These are phyloP conservation scores for Epinephelus awoara DNA, from an alignment of 2,797 vertebrate genomes.

Conservation along the genomic window DNA sequence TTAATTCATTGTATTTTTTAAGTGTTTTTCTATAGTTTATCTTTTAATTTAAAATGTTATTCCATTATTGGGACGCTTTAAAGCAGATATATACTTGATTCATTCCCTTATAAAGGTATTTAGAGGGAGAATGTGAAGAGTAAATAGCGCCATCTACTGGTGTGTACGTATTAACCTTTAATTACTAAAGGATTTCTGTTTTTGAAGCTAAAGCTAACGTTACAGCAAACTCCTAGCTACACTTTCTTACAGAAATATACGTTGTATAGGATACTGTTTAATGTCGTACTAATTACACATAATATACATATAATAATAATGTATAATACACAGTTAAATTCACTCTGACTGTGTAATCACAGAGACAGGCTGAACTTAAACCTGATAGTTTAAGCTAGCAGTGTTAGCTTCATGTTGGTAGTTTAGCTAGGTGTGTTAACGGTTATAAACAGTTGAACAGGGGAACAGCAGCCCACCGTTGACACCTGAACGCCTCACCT, in stretches of 20 bases:
- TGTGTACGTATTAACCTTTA: neutral
- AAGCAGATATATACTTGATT: neutral
- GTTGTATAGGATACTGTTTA: neutral
- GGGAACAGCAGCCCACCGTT: neutral
- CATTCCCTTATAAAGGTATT: neutral
- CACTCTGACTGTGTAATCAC: neutral
- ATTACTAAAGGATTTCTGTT: neutral
- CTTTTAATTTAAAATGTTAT: neutral
- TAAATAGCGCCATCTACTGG: constrained; percentile 61
- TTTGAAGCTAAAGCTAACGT: neutral
- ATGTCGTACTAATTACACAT: accelerated
- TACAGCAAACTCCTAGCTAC: accelerated
- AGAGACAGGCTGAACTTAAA: neutral
- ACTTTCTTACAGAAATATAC: accelerated
- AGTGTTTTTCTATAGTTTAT: neutral
- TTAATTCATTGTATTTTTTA: neutral
- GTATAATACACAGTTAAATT: too few relatives aligned
- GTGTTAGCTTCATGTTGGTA: neutral
- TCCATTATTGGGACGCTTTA: neutral
- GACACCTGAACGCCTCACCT: constrained; percentile 80
- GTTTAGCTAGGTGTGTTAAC: accelerated
- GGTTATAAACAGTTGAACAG: accelerated
- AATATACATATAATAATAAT: neutral
- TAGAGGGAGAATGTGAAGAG: neutral
- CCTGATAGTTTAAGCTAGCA: neutral